Evolutionary conservation across 2,113 vertebrate genomes (phyloP), one percentile per base, ranked within the genome.

Genomic region (Rhinoderma darwinii): DNA sequence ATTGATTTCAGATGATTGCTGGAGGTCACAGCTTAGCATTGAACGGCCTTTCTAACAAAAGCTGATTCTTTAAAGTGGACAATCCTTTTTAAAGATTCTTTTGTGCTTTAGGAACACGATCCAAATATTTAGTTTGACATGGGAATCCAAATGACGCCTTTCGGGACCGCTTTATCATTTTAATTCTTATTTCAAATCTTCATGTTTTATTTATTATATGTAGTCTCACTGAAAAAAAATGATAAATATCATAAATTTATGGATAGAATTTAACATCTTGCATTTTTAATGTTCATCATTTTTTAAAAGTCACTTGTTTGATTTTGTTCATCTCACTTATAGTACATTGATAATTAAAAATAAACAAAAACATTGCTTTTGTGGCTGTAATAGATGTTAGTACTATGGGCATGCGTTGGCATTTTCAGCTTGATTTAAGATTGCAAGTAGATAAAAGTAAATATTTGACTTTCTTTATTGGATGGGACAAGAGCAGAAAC

Each of bases 241-340:
- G 9, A 39, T 39, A 27, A 63, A 63, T 30, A 66, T 63, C 37
- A 82, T 66, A 82, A 6, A 82, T 82, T 82, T 82, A 82, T 82
- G 37, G 59, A 66, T 44, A 44, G 17, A 66, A 8, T 77, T 77
- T 77, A 32, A 18, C 15, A n/a, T 61, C 35, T n/a, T 82, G n/a
- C 79, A 82, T 44, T 41, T 82, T 82, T 82, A 66, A 82, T 82
- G 37, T 39, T 66, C 79, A 82, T 82, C 22, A 82, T 41, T 82
- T 82, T 61, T 66, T 66, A 82, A 63, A 44, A 61, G 17, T 72
- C 35, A 41, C 68, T 41, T 39, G 17, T 35, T 39, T 11, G 17
- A 32, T 43, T 82, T 61, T 63, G 54, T 27, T 66, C 39, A 39
- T 82, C 56, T 82, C 56, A 43, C 59, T 63, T 59, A 82, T 30